Evolutionary conservation across 30 jellyfish, hydroid and myxozoan genomes (phyloP), one percentile per base, ranked within the genome.

Genomic region (Pelagia noctiluca): DNA sequence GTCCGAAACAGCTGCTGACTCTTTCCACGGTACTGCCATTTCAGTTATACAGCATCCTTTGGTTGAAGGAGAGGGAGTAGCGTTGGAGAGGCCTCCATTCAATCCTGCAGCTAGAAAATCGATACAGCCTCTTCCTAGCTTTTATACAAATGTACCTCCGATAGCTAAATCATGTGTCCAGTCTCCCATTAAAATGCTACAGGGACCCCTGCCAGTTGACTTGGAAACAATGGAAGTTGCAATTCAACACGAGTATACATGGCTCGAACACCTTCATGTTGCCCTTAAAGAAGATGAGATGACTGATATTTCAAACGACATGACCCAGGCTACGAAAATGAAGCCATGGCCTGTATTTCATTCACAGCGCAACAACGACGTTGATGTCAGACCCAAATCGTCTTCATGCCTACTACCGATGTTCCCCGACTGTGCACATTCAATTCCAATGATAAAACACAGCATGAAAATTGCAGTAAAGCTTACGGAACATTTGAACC

Each of bases 21-120:
- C 89, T 32, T 84, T 84, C 63, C 95, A 84, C 57, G 83, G 94
- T 18, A 84, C 84, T 19, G 90, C 79, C 3, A 68, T 82, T 66
- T 82, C 92, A 23, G 50, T 82, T 18, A 50, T 82, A 0, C 92
- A 82, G 72, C 89, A 70, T 70, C 92, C 92, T 22, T 11, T 53
- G 2, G 64, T 60, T 52, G 62, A 0, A 5, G 53, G 72, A 24
- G 50, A 35, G n/a, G 90, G 90, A 23, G 29, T 30, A 22, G 75
- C 25, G 49, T 19, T 62, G 31, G 37, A 62, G 31, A 62, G 31
- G 75, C 75, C 37, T 62, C 46, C 75, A 62, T 62, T 62, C 18
- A 23, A 23, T 22, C 31, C 75, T 62, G 31, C 75, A 23, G 75
- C 75, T 23, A 62, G 18, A 12, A 62, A 62, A 22, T 62, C 75